phyloP scores from a whole-genome alignment of 2,113 vertebrate genomes.

The Triplophysa dalaica region DNA sequence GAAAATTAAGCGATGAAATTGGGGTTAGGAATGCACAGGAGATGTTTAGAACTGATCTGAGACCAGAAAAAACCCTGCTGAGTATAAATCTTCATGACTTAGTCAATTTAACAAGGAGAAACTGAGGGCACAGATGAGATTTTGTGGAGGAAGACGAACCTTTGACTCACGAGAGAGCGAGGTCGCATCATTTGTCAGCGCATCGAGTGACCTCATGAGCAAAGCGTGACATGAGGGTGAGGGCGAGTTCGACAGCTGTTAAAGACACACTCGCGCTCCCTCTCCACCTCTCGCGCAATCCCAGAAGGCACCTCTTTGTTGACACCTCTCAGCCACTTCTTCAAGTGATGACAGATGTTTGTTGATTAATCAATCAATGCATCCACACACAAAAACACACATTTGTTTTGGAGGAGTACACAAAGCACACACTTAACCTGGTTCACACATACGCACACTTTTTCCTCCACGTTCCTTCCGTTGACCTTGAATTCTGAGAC shows the following conservation, averaged over 20 bases:
- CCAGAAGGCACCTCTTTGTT: constrained; percentile 5
- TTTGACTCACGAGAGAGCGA: constrained; percentile 13
- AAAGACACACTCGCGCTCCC: constrained; percentile 10
- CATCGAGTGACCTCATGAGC: not conserved
- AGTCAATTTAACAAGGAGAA: constrained; percentile 17
- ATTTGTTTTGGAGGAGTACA: not conserved
- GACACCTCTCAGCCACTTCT: constrained; percentile 16
- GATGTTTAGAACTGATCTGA: constrained; percentile 1
- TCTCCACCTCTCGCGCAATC: not conserved
- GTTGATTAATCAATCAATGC: constrained; percentile 32
- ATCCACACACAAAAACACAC: not conserved
- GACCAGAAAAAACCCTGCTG: constrained; percentile 3
- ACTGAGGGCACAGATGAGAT: constrained; percentile 12
- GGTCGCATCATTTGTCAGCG: constrained; percentile 28
- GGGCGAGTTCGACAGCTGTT: constrained; percentile 14
- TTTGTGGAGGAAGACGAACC: constrained; percentile 22
- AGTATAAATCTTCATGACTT: constrained; percentile 19
- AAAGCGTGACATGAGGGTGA: constrained; percentile 16
- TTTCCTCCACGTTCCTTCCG: no score
- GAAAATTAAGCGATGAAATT: constrained; percentile 19
- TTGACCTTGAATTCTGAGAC: no score
- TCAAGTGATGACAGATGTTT: constrained; percentile 24
- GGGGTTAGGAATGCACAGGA: constrained; percentile 6
- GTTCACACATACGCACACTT: not conserved
- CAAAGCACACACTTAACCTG: not conserved